Evolutionary conservation across 2,113 vertebrate species (phyloP).

Genomic region (Stegastes partitus): DNA sequence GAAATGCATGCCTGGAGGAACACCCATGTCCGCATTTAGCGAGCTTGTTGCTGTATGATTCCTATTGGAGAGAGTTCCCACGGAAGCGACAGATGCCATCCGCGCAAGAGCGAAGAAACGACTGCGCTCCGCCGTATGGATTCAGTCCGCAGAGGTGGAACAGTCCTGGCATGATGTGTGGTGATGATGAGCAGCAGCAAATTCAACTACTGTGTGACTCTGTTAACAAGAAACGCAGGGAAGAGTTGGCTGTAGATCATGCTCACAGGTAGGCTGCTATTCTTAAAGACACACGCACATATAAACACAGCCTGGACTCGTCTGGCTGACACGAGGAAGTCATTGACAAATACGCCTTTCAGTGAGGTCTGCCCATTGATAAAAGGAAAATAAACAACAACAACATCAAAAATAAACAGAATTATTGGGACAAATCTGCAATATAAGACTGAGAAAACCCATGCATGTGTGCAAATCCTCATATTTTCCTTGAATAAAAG

Average conservation of each 20-base stretch:
- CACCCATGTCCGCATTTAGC: slow-evolving; percentile 76
- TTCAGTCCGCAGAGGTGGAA: background rate
- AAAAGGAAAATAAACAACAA: no score
- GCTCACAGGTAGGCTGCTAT: slow-evolving; percentile 72
- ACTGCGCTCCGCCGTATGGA: background rate
- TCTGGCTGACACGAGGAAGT: background rate
- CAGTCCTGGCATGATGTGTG: background rate
- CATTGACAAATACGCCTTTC: no score
- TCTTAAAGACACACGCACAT: slow-evolving; percentile 77
- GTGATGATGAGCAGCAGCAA: slow-evolving; percentile 11
- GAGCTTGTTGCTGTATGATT: slow-evolving; percentile 56
- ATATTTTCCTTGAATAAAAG: background rate
- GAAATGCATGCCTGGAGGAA: slow-evolving; percentile 68
- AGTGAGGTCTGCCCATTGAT: no score
- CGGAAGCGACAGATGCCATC: slow-evolving; percentile 63
- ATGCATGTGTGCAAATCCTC: background rate
- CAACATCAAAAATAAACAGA: no score
- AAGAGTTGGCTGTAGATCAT: slow-evolving; percentile 55
- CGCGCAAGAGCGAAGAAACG: slow-evolving; percentile 14
- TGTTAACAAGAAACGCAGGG: slow-evolving; percentile 10
- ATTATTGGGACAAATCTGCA: background rate
- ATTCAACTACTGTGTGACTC: slow-evolving; percentile 43
- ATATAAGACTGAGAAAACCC: background rate
- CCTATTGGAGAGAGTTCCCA: slow-evolving; percentile 72
- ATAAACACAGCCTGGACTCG: slow-evolving; percentile 10